Conservation (phyloP, 2,797 vertebrate genomes). For the Heliangelus exortis region DNA sequence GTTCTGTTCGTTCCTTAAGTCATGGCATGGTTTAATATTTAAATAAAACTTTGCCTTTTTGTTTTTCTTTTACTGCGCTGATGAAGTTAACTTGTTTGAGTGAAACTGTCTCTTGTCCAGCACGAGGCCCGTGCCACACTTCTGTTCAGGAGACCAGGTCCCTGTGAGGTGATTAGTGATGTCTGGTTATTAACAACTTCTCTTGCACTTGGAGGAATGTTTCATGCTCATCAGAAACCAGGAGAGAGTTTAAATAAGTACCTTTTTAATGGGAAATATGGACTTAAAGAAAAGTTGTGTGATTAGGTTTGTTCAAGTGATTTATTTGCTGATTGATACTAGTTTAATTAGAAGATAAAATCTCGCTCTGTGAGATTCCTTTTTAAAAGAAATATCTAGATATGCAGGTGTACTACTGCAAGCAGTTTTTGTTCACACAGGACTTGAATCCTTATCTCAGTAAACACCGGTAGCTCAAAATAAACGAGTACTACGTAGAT, state of each 20-base stretch:
- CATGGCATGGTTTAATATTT: not conserved
- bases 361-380: not conserved
- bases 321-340: not conserved
- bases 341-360: not conserved
- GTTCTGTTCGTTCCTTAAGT: conserved; percentile 40
- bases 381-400: not conserved
- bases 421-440: not conserved
- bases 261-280: not conserved
- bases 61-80: not conserved
- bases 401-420: not conserved
- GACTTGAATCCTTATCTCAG: not conserved
- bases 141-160: not conserved
- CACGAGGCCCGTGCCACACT: rapidly evolving
- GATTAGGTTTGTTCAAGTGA: not conserved
- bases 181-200: not conserved
- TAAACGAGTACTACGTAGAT: not conserved
- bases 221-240: not conserved
- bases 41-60: not conserved
- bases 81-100: not conserved
- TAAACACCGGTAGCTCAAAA: not conserved
- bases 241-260: not conserved
- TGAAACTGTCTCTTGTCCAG: not conserved
- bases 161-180: rapidly evolving
- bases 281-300: not conserved
- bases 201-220: not conserved